Evolutionary conservation across 2,888 invertebrate species (phyloP).

Genomic region (Cetonia aurata): DNA sequence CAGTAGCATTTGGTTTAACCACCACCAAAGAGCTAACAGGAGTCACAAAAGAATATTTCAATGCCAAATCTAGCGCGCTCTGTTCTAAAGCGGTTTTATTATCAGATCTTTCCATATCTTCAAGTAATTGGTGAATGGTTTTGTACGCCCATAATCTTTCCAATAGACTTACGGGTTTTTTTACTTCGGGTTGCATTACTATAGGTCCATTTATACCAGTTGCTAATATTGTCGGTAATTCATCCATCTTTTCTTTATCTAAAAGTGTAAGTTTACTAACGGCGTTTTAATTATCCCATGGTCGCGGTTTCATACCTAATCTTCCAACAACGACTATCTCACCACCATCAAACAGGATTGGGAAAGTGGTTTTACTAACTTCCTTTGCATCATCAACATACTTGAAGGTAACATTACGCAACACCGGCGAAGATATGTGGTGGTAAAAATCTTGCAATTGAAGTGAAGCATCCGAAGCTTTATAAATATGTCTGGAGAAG

Average conservation of each 20-base stretch:
- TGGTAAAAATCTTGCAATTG: constrained; percentile 78
- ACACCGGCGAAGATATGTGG: constrained; percentile 77
- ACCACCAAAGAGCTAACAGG: constrained; percentile 77
- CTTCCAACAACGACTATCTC: constrained; percentile 76
- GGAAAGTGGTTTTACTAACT: constrained; percentile 71
- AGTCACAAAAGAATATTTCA: constrained; percentile 78
- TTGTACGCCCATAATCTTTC: constrained; percentile 75
- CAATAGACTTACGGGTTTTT: constrained; percentile 57
- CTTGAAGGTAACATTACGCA: constrained; percentile 75
- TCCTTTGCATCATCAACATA: constrained; percentile 73
- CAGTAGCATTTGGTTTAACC: constrained; percentile 72
- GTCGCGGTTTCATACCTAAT: constrained; percentile 52
- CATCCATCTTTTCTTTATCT: not conserved
- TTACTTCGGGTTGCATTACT: constrained; percentile 56
- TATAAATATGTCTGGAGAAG: constrained; percentile 79
- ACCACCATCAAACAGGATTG: constrained; percentile 73
- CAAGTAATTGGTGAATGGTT: constrained; percentile 75
- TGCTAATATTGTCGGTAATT: constrained; percentile 50
- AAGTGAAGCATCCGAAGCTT: constrained; percentile 76
- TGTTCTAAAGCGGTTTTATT: constrained; percentile 63
- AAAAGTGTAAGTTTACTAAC: constrained; percentile 24
- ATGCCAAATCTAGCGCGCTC: constrained; percentile 70
- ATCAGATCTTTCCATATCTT: constrained; percentile 65
- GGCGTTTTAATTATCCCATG: not conserved
- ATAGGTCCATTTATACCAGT: constrained; percentile 53